Base-by-base conservation (phyloP, 2,888 invertebrate genomes). In the Catocala sponsa region DNA sequence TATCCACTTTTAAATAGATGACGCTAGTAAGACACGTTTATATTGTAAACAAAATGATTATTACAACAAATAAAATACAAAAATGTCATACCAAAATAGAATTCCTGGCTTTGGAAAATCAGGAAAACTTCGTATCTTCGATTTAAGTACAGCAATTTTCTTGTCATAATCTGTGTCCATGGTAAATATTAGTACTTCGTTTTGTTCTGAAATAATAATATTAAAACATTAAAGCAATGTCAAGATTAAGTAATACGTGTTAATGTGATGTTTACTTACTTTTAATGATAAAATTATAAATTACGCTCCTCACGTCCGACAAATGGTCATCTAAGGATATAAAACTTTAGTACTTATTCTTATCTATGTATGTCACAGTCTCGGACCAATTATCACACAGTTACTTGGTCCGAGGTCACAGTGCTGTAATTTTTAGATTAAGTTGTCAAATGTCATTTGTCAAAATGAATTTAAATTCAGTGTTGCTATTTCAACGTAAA, bases 31-130 rank as follows among this genome's bases (percentile, higher is more conserved):
- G 25, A 2, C 25, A 25, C 25, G 25, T 25, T 25, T 25, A 25
- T 47, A 15, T 25, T 25, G 15, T 47, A 25, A 47, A 32, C n/a
- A 48, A 4, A 33, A 6, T 12, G 9, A 35, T 46, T 13, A 43
- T 43, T 1, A 11, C 4, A 43, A 43, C 5, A 12, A 63, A 41
- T 44, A 25, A 43, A 25, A 41, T n/a, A 47, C 33, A 44, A 13
- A 32, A 58, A 13, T n/a, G n/a, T 87, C 92, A 94, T 95, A 98
- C 98, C 97, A 96, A 90, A 98, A 99, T 58, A 97, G 74, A 65
- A 99, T 96, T 56, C 98, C 98, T 65, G 96, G 95, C 87, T 97
- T 98, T 0, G 99, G 99, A 89, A 98, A 99, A 91, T 98, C 96
- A 0, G 96, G 96, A 87, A 96, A 97, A 70, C 95, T 95, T 74